Evolutionary conservation across 2,797 vertebrate genomes (phyloP).

Genomic region (Loris lydekkerianus): DNA sequence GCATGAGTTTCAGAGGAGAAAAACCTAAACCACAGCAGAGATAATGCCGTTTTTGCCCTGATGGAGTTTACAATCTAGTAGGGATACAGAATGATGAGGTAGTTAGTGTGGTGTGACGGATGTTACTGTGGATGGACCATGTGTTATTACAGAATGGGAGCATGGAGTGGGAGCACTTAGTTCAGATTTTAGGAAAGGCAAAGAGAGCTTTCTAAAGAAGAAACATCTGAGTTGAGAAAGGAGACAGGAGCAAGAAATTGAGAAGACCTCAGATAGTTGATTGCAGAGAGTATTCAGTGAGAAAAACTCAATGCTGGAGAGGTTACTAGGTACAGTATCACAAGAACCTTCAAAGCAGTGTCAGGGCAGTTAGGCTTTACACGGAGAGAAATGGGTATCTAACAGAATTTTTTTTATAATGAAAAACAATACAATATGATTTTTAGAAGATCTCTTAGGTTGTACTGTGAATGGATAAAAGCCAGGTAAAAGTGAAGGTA

Average conservation of each 20-base stretch:
- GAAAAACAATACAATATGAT: not conserved
- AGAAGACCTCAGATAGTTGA: slow-evolving; percentile 30
- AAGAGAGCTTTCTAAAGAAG: slow-evolving; percentile 48
- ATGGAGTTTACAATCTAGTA: not conserved
- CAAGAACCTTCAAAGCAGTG: slow-evolving; percentile 13
- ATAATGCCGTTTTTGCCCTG: not conserved
- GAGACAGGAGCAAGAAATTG: not conserved
- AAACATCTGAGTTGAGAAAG: slow-evolving; percentile 8
- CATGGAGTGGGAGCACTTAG: not conserved
- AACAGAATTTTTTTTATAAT: slow-evolving; percentile 42
- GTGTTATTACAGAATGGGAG: not conserved
- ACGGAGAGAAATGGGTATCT: not conserved
- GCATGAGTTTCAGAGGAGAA: not conserved
- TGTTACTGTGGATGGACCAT: not conserved
- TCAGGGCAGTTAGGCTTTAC: not conserved
- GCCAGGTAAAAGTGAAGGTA: not conserved
- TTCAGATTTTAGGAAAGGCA: not conserved
- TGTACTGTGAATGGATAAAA: not conserved
- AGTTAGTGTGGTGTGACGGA: not conserved
- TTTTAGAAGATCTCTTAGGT: not conserved
- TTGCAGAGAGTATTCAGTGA: slow-evolving; percentile 1
- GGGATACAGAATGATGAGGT: not conserved
- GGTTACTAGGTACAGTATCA: not conserved
- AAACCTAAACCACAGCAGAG: not conserved
- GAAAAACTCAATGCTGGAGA: slow-evolving; percentile 11